Conservation (phyloP, 2,113 vertebrate genomes). For the Seriola quinqueradiata region DNA sequence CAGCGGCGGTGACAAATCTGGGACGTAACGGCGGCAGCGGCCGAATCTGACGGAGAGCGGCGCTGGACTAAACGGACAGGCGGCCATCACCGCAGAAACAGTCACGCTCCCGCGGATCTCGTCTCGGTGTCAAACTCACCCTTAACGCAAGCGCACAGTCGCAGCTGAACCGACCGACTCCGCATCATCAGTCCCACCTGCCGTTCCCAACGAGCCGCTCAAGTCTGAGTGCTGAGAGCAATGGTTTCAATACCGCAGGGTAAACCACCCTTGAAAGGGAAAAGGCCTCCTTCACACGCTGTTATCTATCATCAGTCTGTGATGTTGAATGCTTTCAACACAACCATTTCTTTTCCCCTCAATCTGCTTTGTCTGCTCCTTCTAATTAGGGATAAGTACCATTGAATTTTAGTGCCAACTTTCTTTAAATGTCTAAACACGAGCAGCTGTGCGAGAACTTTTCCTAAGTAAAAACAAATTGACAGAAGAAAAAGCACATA, state of each 20-base stretch:
- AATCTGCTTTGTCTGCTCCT: slow-evolving; percentile 10
- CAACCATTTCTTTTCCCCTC: not conserved
- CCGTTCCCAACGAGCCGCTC: slow-evolving; percentile 11
- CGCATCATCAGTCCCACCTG: slow-evolving; percentile 56
- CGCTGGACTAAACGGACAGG: slow-evolving; percentile 56
- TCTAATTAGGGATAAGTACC: not conserved
- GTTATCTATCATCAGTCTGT: slow-evolving; percentile 46
- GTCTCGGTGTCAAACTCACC: slow-evolving; percentile 29
- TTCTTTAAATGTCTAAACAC: too few species aligned
- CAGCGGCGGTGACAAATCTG: slow-evolving; percentile 57
- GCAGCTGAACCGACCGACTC: not conserved
- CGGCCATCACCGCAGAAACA: slow-evolving; percentile 52
- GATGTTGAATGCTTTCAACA: slow-evolving; percentile 5
- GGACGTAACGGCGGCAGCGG: slow-evolving; percentile 49
- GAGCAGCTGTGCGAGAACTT: not conserved
- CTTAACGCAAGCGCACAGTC: slow-evolving; percentile 32
- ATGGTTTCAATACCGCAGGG: slow-evolving; percentile 16
- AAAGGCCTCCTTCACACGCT: slow-evolving; percentile 20
- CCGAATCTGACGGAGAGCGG: slow-evolving; percentile 45
- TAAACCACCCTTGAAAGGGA: slow-evolving; percentile 49
- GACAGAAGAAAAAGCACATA: too few species aligned
- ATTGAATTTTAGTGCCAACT: not conserved
- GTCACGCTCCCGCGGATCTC: slow-evolving; percentile 60
- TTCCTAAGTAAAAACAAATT: too few species aligned
- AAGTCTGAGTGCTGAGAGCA: slow-evolving; percentile 25